Evolutionary conservation across 2,797 vertebrate genomes (phyloP), one percentile per base, ranked within the genome.

Genomic region (Chrosomus eos): DNA sequence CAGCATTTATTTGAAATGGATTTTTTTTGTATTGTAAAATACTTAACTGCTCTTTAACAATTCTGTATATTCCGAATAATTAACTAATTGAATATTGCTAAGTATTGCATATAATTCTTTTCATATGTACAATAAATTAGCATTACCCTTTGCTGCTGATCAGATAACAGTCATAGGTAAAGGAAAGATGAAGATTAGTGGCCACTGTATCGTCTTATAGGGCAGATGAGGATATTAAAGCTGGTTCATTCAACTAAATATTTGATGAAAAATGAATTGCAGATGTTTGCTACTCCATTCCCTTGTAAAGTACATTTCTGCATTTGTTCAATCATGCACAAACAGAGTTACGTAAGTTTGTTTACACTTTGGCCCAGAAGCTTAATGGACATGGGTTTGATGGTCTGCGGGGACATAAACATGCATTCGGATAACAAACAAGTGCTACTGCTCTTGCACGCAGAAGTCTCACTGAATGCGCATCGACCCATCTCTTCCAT

Each of bases 291-390:
- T 38, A 80, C 40, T 51, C 5, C 26, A 5, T 31, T 75, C 48
- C 72, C 51, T 76, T 75, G 26, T 75, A 45, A 71, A 84, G 40
- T 66, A 67, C 81, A 80, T 70, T 66, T 87, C 73, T 64, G 48
- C 60, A 58, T 74, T 66, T 75, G 74, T 79, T 82, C 79, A 82
- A 58, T 82, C 68, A 81, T 74, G 26, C 73, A 73, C 45, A 81
- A 53, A 38, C 48, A 48, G 40, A 66, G 38, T 70, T 86, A 77
- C 8, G n/a, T 82, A 78, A 82, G 68, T 87, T 85, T 85, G 83
- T 80, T 80, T 81, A 85, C 58, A 62, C 77, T 80, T 85, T 80
- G 64, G 67, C 68, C 83, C 77, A 85, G 55, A 51, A 77, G 81
- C 75, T 74, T 73, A 77, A 83, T 80, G 76, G 86, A 81, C 71